These are phyloP conservation scores for Ophion ventricosus DNA, from an alignment of 2,888 invertebrate genomes.

Conservation along the genomic window DNA sequence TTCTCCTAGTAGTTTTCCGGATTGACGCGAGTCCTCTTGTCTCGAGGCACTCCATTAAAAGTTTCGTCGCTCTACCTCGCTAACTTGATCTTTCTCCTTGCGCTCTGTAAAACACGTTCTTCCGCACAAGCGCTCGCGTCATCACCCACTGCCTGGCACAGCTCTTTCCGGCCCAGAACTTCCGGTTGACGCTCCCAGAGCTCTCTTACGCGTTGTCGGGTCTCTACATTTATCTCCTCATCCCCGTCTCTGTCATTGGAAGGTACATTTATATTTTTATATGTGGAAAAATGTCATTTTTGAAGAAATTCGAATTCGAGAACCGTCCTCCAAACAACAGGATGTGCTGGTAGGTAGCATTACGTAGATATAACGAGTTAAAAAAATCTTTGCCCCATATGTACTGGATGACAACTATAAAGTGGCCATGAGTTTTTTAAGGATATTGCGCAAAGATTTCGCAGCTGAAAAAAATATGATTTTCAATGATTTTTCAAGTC, in stretches of 20 bases:
- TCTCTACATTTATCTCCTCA: conserved; percentile 18
- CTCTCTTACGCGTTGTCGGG: conserved; percentile 35
- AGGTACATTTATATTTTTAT: background rate
- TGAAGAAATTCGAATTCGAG: too few species aligned
- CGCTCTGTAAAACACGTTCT: conserved; percentile 42
- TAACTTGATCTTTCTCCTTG: conserved; percentile 59
- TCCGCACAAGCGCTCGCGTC: conserved; percentile 38
- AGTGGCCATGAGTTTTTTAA: too few species aligned
- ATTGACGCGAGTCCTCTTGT: conserved; percentile 55
- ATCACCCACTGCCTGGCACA: conserved; percentile 42
- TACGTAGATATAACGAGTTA: too few species aligned
- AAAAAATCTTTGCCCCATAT: too few species aligned
- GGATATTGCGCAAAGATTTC: too few species aligned
- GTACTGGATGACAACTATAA: too few species aligned
- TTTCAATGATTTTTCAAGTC: too few species aligned
- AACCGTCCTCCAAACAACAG: too few species aligned
- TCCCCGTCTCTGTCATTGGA: conserved; percentile 14
- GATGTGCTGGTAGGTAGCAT: too few species aligned
- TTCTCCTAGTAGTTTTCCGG: conserved; percentile 51
- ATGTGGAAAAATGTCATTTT: too few species aligned
- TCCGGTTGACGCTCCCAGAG: conserved; percentile 51
- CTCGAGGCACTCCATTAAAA: conserved; percentile 65
- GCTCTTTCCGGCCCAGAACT: conserved; percentile 52
- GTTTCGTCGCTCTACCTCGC: conserved; percentile 53
- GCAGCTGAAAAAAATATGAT: too few species aligned